Evolutionary conservation across 1,140 invertebrate genomes (phyloP), one percentile per base, ranked within the genome.

Genomic region (Aphaenogaster floridana): DNA sequence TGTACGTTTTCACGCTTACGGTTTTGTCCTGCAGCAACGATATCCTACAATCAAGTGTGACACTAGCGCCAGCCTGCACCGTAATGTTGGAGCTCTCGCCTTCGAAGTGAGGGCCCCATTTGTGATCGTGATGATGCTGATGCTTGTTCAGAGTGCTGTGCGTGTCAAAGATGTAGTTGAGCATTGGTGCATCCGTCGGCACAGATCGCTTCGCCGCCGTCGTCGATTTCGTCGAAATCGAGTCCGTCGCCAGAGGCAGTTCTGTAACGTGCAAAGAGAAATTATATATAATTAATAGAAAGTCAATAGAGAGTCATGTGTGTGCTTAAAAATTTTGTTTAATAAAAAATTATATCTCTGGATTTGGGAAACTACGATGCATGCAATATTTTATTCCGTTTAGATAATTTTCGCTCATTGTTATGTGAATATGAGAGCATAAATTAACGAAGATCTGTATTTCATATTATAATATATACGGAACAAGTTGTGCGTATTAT

Each of bases 1-100:
- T 69, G 13, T 42, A n/a, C 36, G 9, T 21, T 71, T 59, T 61
- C 57, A 57, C 39, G 96, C 97, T 97, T 94, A 98, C 98, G 94
- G 97, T 98, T 96, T 98, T 98, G 96, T 98, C 98, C 93, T 98
- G 97, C 28, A 98, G 96, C 83, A 98, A 95, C 89, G 97, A 98
- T 92, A 98, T 98, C 92, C 97, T 97, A 94, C 98, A 98, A 94
- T 98, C 97, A 85, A 98, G 96, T 92, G 97, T 97, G 63, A 97
- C 97, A 63, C 97, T 97, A 74, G 97, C 97, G 9, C 97, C 98
- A 68, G 97, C 96, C 88, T 98, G 97, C n/a, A 97, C 97, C 1
- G 97, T 98, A 79, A 98, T 96, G 93, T 97, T 98, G 68, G 96
- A 97, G 11, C 96, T 94, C 91, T 97, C 96, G 45, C 96, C 96